These are phyloP conservation scores for Lampris megalopsis DNA, from an alignment of 2,113 vertebrate species.

Conservation along the genomic window DNA sequence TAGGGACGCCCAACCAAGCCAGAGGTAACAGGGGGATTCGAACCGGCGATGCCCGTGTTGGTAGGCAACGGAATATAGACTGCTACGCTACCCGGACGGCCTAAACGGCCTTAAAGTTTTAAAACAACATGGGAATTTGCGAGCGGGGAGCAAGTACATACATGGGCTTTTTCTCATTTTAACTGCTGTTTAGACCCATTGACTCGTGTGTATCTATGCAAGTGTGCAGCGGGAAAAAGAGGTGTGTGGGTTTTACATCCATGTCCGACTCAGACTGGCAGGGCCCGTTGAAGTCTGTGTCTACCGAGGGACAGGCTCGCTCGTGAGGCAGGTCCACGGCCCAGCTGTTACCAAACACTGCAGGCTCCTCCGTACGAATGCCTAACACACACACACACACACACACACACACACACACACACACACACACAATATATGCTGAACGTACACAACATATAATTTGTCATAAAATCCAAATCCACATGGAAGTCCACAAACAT, in stretches of 20 bases:
- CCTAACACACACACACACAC: slow-evolving; percentile 65
- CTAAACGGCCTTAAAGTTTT: too few species aligned
- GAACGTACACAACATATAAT: neutral
- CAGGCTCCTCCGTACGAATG: slow-evolving; percentile 87
- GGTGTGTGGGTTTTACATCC: slow-evolving; percentile 84
- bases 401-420: slow-evolving; percentile 9
- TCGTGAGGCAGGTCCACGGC: slow-evolving; percentile 87
- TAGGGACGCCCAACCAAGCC: too few species aligned
- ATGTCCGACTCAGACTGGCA: slow-evolving; percentile 89
- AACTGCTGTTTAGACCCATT: too few species aligned
- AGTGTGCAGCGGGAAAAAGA: neutral
- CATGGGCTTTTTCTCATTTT: too few species aligned
- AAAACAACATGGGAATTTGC: too few species aligned
- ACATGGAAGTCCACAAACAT: neutral
- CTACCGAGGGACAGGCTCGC: slow-evolving; percentile 83
- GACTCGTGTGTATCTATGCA: too few species aligned
- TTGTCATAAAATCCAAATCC: neutral
- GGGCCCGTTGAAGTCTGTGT: slow-evolving; percentile 91
- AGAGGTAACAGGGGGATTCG: too few species aligned
- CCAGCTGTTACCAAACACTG: slow-evolving; percentile 95
- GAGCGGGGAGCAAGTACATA: too few species aligned
- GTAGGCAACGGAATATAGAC: too few species aligned
- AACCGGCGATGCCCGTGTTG: too few species aligned
- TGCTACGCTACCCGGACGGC: too few species aligned
- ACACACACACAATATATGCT: neutral